Conservation (phyloP, 30 jellyfish, hydroid and myxozoan species). For the Thelohanellus kitauei region DNA sequence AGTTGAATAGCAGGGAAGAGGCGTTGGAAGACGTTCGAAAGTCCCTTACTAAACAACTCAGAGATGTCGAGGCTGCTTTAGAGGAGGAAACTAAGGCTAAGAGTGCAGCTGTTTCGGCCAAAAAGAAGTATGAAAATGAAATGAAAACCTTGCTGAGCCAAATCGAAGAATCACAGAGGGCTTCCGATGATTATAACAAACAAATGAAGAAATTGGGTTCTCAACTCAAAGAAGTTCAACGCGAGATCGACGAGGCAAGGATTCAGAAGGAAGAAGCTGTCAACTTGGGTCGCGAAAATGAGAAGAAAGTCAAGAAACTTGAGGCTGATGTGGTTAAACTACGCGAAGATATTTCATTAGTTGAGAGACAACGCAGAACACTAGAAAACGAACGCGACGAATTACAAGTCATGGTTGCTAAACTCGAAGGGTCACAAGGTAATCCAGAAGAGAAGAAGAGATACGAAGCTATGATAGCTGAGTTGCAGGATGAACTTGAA, state of each 20-base stretch:
- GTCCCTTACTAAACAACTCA: conserved; percentile 63
- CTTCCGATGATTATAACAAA: background rate
- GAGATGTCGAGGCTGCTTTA: conserved; percentile 69
- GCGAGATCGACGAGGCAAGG: background rate
- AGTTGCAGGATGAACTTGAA: background rate
- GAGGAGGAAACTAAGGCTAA: conserved; percentile 87
- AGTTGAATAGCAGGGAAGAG: conserved; percentile 76
- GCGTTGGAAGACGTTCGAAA: conserved; percentile 81
- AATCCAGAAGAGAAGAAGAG: background rate
- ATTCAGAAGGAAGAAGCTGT: background rate
- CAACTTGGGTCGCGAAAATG: background rate
- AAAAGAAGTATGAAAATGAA: conserved; percentile 53
- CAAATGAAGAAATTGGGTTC: background rate
- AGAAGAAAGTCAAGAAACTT: too few relatives aligned
- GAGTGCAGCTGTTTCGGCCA: conserved; percentile 33
- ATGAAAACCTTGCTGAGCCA: background rate
- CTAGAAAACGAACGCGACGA: background rate
- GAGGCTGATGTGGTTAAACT: background rate
- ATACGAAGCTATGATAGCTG: background rate
- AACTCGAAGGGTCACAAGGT: background rate
- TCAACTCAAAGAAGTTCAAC: background rate
- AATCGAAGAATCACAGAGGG: background rate
- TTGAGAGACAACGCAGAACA: background rate
- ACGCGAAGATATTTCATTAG: background rate
- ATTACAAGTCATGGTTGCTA: background rate